A percentile compares a stretch with the other conserved stretches of the same genome.
These are phyloP conservation scores for Pycnonotus jocosus DNA, from an alignment of 2,113 vertebrate genomes.

Conservation along the genomic window DNA sequence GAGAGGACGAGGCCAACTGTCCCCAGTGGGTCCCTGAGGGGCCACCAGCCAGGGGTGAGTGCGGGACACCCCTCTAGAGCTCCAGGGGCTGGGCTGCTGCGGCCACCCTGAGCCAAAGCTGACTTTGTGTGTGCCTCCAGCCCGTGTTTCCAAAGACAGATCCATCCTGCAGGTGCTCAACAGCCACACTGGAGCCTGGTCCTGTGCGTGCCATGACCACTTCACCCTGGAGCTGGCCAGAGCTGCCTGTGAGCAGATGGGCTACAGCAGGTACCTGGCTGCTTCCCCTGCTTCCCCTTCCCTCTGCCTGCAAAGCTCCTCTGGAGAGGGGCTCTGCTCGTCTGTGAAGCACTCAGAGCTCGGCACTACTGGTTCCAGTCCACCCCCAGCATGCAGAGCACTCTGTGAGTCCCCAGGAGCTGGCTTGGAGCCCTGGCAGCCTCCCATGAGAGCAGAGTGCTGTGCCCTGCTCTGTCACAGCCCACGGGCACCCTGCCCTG, in stretches of 20 bases:
- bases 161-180: constrained; percentile 81
- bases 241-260: constrained; percentile 81
- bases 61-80: accelerated
- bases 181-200: constrained; percentile 65
- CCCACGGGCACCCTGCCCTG: not conserved
- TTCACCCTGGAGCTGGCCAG: constrained; percentile 75
- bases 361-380: not conserved
- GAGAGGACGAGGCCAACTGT: constrained; percentile 82
- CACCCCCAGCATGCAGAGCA: accelerated
- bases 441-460: not conserved
- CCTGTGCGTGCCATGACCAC: constrained; percentile 76
- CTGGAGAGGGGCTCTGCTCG: accelerated
- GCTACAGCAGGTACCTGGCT: constrained; percentile 77
- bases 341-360: not conserved
- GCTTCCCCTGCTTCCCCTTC: not conserved
- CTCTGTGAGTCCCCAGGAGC: not conserved
- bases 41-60: constrained; percentile 11
- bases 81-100: not conserved
- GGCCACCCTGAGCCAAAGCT: accelerated
- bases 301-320: not conserved
- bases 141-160: constrained; percentile 63
- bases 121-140: constrained; percentile 20
- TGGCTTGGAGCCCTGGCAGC: not conserved
- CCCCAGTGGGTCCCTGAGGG: constrained; percentile 30
- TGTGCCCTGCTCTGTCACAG: not conserved